Base-by-base conservation (phyloP, 2,888 invertebrate species). In the Apamea monoglypha region DNA sequence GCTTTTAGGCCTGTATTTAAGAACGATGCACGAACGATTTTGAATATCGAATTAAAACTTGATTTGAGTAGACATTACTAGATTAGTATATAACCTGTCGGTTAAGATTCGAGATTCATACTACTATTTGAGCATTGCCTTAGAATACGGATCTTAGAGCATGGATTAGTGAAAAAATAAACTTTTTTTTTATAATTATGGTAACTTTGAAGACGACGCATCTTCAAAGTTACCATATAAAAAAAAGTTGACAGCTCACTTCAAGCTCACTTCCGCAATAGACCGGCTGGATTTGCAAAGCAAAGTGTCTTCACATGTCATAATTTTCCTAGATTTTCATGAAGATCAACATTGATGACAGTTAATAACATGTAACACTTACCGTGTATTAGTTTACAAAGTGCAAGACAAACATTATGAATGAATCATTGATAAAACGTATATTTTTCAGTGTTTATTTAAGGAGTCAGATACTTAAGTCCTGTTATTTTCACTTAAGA, bases 381-480 rank as follows among this genome's bases (percentile, higher is more conserved):
- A 74, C 40, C 71, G 36, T 56, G 53, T 72, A 32, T 71, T 53
- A 61, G n/a, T 78, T 78, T 40, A 44, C 47, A 50, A 78, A 83
- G 67, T 78, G 25, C 32, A 18, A 32, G 36, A 47, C 50, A 81
- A 63, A 81, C 18, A 80, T 25, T 12, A 25, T 77, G 50, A 84
- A 81, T 81, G 81, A 85, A 70, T 78, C 82, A 85, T 64, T 82
- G 78, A 82, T 75, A 72, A 21, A 66, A n/a, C n/a, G 63, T 59
- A 47, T 68, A 71, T 72, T 74, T 85, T 85, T 82, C 72, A 82
- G 56, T 85, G 61, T 85, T 84, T 78, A 40, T 70, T 50, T 18
- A 75, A 75, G 16, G 78, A 85, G 32, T 78, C 61, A n/a, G 59
- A 25, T 71, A 77, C 70, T 80, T 40, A 44, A 50, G 66, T 18